Evolutionary conservation across 1,140 invertebrate genomes (phyloP).

Genomic region (Hyphantria cunea): DNA sequence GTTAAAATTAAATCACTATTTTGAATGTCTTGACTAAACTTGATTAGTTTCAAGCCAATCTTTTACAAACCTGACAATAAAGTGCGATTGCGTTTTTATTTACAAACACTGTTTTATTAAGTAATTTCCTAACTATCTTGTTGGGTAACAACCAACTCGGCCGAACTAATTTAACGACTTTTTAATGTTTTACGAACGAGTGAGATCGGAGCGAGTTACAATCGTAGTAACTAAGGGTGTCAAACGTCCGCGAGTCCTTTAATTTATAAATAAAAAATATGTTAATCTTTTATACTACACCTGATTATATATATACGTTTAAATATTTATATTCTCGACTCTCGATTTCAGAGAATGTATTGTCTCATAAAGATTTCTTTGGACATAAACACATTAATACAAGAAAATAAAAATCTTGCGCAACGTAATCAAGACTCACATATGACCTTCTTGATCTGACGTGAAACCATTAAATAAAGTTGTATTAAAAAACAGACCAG

Average conservation of each 20-base stretch:
- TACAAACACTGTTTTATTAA: conserved; percentile 31
- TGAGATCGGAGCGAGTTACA: conserved; percentile 6
- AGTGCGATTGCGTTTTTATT: conserved; percentile 23
- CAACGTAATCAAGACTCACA: too few species aligned
- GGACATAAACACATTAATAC: neutral
- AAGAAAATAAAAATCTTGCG: neutral
- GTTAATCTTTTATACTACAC: conserved; percentile 7
- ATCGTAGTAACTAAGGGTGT: conserved; percentile 9
- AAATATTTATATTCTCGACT: conserved; percentile 6
- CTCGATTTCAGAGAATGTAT: neutral
- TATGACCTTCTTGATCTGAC: conserved; percentile 32
- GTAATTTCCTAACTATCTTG: conserved; percentile 18
- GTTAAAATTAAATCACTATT: neutral
- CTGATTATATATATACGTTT: conserved; percentile 17
- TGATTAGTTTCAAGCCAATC: conserved; percentile 1
- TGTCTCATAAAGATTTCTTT: too few species aligned
- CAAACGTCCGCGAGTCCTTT: conserved; percentile 5
- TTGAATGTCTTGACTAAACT: neutral
- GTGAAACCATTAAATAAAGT: conserved; percentile 18
- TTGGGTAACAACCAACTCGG: conserved; percentile 8
- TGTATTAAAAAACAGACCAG: conserved; percentile 30
- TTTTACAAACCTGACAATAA: conserved; percentile 8
- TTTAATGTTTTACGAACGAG: conserved; percentile 16
- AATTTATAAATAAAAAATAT: conserved; percentile 19
- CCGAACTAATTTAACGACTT: neutral